phyloP scores from a whole-genome alignment of 2,888 invertebrate genomes.

The Drosophila colorata region DNA sequence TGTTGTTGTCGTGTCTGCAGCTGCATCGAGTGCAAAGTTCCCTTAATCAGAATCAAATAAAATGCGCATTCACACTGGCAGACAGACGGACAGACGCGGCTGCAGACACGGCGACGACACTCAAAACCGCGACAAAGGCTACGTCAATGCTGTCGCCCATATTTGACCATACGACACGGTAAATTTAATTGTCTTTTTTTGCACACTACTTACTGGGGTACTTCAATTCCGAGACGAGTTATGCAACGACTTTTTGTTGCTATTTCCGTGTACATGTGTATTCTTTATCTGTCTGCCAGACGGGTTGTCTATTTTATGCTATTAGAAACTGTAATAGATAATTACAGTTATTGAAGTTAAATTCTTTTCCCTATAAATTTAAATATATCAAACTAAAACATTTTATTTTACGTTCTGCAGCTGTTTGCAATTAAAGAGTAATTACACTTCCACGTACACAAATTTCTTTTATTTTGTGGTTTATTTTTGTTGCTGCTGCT shows the following conservation, averaged over 20 bases:
- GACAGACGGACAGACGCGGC: neutral
- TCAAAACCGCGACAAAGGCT: slow-evolving; percentile 40
- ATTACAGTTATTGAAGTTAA: no score
- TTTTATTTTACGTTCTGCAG: no score
- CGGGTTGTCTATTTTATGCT: no score
- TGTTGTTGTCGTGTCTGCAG: slow-evolving; percentile 32
- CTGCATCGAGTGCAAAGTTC: slow-evolving; percentile 66
- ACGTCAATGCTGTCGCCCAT: slow-evolving; percentile 26
- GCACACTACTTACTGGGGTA: slow-evolving; percentile 5
- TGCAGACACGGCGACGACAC: slow-evolving; percentile 31
- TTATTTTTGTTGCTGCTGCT: slow-evolving; percentile 10
- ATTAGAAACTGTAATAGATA: no score
- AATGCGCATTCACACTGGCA: slow-evolving; percentile 48
- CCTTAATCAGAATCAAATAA: slow-evolving; percentile 68
- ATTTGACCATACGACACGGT: slow-evolving; percentile 37
- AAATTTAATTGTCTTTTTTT: slow-evolving; percentile 17
- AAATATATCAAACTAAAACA: no score
- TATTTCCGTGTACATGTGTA: neutral
- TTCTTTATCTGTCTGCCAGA: neutral
- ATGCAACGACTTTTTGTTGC: neutral
- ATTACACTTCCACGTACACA: neutral
- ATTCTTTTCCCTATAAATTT: no score
- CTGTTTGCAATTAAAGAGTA: slow-evolving; percentile 12
- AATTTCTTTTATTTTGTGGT: slow-evolving; percentile 7
- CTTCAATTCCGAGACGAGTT: fast-evolving